These are phyloP conservation scores for Bombus balteatus DNA, from an alignment of 1,140 invertebrate genomes.

Conservation along the genomic window DNA sequence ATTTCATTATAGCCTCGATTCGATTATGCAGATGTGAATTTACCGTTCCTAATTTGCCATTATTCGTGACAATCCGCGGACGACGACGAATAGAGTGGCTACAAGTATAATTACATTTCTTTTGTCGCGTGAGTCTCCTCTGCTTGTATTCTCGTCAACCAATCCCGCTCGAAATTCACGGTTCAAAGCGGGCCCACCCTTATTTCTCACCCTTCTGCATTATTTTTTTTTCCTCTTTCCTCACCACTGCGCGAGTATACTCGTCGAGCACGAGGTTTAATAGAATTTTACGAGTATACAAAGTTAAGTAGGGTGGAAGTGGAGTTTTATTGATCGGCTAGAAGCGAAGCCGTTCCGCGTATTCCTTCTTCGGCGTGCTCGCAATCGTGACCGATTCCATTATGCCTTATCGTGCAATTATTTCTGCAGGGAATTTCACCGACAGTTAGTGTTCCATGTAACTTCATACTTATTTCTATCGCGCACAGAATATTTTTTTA, in stretches of 20 bases:
- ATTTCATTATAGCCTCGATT: constrained; percentile 27
- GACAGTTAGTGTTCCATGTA: neutral
- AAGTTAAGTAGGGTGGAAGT: constrained; percentile 54
- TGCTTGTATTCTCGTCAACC: neutral
- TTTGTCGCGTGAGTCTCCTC: neutral
- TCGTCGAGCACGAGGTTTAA: constrained; percentile 41
- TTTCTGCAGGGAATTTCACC: neutral
- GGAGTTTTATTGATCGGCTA: constrained; percentile 39
- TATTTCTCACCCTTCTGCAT: neutral
- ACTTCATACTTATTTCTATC: neutral
- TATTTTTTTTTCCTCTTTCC: neutral
- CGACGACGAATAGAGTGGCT: neutral
- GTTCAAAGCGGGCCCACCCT: constrained; percentile 8
- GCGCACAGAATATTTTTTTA: neutral
- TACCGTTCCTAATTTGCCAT: constrained; percentile 29
- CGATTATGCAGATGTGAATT: constrained; percentile 32
- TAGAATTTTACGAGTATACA: constrained; percentile 52
- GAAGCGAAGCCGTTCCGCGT: neutral
- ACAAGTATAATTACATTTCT: constrained; percentile 36
- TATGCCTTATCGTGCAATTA: constrained; percentile 16
- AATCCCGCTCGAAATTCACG: constrained; percentile 31
- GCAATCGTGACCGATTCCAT: constrained; percentile 16
- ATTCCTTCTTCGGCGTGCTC: neutral
- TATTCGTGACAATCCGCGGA: constrained; percentile 24
- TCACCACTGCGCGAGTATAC: neutral